Conservation (phyloP, 2,113 vertebrate species). For the Chlorodrepanis virens region DNA sequence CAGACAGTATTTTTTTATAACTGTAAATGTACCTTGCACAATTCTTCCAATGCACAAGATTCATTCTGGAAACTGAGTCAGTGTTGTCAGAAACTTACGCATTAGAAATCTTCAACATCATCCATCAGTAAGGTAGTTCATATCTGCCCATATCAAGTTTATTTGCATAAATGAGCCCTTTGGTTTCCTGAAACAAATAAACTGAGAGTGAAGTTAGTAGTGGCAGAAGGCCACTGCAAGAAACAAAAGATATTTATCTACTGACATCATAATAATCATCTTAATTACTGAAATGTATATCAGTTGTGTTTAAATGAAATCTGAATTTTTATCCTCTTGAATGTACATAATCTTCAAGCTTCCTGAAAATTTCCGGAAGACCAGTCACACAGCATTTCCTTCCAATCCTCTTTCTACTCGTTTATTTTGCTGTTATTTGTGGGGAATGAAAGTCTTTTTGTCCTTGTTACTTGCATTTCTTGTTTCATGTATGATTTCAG, state of each 20-base stretch:
- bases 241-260: not conserved
- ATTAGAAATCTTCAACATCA: not conserved
- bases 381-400: not conserved
- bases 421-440: not conserved
- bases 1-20: not conserved
- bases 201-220: not conserved
- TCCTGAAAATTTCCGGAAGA: not conserved
- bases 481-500: not conserved
- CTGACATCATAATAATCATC: not conserved
- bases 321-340: not conserved
- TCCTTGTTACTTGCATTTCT: not conserved
- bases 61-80: not conserved
- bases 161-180: not conserved
- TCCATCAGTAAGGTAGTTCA: not conserved
- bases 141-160: not conserved
- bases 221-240: not conserved
- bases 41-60: not conserved
- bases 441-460: not conserved
- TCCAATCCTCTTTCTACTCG: not conserved
- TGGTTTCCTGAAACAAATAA: not conserved
- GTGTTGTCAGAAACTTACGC: not conserved
- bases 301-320: not conserved
- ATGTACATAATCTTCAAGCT: not conserved
- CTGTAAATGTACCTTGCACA: not conserved
- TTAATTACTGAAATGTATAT: not conserved